Conservation (phyloP, 2,113 vertebrate species). For the Burhinus oedicnemus region DNA sequence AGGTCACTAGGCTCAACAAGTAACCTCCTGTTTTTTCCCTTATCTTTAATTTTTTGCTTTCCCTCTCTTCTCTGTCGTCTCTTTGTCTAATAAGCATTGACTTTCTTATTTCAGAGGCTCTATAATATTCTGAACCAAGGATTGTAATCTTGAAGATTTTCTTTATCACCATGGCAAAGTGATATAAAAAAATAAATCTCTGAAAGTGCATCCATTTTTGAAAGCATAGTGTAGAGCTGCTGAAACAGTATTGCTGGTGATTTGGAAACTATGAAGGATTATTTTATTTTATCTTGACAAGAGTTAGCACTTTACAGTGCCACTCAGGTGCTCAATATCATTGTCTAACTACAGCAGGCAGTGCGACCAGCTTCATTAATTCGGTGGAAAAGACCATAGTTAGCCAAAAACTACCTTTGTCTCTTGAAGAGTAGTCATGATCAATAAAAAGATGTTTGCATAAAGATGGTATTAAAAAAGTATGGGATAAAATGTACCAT, state of each 20-base stretch:
- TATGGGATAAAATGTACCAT: neutral
- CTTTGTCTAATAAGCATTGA: constrained; percentile 69
- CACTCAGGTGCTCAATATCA: neutral
- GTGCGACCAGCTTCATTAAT: neutral
- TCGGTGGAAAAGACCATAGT: neutral
- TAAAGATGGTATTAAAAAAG: neutral
- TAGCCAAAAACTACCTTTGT: neutral
- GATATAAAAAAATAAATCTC: neutral
- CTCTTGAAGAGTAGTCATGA: neutral
- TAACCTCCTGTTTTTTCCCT: constrained; percentile 40
- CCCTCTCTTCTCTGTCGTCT: neutral
- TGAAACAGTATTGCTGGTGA: neutral
- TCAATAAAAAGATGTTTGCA: neutral
- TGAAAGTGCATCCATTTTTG: constrained; percentile 11
- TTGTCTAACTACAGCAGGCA: neutral
- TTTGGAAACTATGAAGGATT: neutral
- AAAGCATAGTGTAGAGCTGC: constrained; percentile 13
- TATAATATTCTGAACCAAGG: constrained; percentile 62
- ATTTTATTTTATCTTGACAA: neutral
- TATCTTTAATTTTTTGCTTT: constrained; percentile 41
- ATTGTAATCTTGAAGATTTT: constrained; percentile 58
- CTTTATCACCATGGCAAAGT: constrained; percentile 50
- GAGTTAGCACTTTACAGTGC: neutral
- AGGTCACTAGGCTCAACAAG: constrained; percentile 59
- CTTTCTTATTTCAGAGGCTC: constrained; percentile 57